phyloP scores from a whole-genome alignment of 1,140 invertebrate genomes.

The Chlorops oryzae region DNA sequence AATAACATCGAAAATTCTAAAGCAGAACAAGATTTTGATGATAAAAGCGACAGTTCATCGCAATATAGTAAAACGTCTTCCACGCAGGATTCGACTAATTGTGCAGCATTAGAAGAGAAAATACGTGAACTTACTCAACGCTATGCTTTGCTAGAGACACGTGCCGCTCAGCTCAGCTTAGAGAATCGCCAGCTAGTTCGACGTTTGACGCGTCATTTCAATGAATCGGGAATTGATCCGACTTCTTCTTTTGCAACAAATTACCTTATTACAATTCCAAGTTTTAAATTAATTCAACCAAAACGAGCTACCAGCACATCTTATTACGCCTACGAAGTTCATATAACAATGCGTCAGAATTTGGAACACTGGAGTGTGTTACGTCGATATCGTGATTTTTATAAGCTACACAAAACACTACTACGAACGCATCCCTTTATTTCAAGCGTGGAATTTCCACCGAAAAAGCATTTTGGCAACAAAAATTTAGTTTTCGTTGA shows the following conservation, averaged over 20 bases:
- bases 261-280: slow-evolving; percentile 45
- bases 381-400: slow-evolving; percentile 77
- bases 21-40: slow-evolving; percentile 28
- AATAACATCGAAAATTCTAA: background rate
- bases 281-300: slow-evolving; percentile 32
- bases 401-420: slow-evolving; percentile 67
- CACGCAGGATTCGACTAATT: slow-evolving; percentile 28
- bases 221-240: slow-evolving; percentile 36
- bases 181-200: slow-evolving; percentile 36
- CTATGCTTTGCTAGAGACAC: slow-evolving; percentile 36
- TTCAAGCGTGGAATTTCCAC: slow-evolving; percentile 75
- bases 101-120: slow-evolving; percentile 24
- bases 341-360: slow-evolving; percentile 47
- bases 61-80: slow-evolving; percentile 44
- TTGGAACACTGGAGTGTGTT: slow-evolving; percentile 88
- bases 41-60: slow-evolving; percentile 39
- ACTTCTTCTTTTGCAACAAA: slow-evolving; percentile 35
- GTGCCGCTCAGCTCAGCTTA: slow-evolving; percentile 33
- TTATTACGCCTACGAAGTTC: slow-evolving; percentile 40
- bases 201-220: slow-evolving; percentile 36
- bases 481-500: slow-evolving; percentile 78
- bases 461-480: slow-evolving; percentile 82
- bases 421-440: slow-evolving; percentile 68
- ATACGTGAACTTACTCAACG: slow-evolving; percentile 28
- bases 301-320: slow-evolving; percentile 15